Base-by-base conservation (phyloP, 2,113 vertebrate genomes). In the Brienomyrus brachyistius region DNA sequence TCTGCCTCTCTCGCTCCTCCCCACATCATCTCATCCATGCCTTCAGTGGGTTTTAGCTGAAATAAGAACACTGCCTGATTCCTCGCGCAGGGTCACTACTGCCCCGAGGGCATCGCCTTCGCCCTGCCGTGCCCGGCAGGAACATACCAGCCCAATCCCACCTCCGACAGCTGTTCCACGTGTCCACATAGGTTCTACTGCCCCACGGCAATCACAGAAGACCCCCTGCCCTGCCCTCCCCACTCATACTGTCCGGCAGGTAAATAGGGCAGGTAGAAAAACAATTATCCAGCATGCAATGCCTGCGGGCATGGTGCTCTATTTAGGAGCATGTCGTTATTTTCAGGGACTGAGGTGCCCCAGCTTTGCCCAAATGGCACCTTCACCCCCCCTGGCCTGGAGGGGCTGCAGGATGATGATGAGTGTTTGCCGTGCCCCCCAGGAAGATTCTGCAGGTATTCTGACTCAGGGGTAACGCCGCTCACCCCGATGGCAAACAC, bases 111-210 rank as follows among this genome's bases (percentile, higher is more conserved):
- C 6, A 93, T 97, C 89, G 92, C 95, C 23, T 43, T 94, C 50
- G 96, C 97, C 3, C 83, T 91, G 9, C 95, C 95, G 0, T 99
- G 98, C 91, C 96, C 94, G 23, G 95, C 92, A 0, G 97, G 98
- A 62, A 92, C 97, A 88, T 98, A 97, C 93, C 98, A 99, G 91
- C 96, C 97, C 0, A 96, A 96, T 88, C 77, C 77, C 0, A 97
- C 96, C 83, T 97, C 97, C 21, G 94, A 95, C 0, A 91, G 90
- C 91, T 99, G 97, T 87, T 89, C 98, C 56, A 95, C 94, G 0
- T 99, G 98, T 90, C 96, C 94, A 19, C 94, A 97, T 66, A 98
- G 98, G 7, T 98, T 96, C 93, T 98, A 97, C 94, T 98, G 98
- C 91, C 96, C 97, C 27, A 95, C 97, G 88, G 93, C 93, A 13